Conservation (phyloP, 2,888 invertebrate species). For the Sicus ferrugineus region DNA sequence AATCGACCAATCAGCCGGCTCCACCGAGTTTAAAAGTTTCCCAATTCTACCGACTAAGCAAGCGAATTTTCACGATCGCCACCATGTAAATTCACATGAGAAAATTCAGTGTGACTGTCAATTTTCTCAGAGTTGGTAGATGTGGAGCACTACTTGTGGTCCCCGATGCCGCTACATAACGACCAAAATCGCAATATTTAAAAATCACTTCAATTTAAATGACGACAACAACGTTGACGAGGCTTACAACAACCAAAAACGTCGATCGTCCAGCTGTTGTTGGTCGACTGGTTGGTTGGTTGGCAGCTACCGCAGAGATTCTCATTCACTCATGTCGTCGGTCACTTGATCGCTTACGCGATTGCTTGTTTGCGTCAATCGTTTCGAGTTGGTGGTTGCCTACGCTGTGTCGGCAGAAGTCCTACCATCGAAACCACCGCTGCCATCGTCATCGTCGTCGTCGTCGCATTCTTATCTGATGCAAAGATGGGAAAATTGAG, state of each 20-base stretch:
- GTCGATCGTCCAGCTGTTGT: background rate
- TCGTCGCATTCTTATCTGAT: conserved; percentile 26
- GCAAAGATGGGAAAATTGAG: conserved; percentile 31
- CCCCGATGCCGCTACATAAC: background rate
- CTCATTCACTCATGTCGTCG: conserved; percentile 4
- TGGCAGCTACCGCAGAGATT: background rate
- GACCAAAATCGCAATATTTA: conserved; percentile 15
- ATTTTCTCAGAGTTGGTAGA: conserved; percentile 3
- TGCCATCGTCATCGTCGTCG: conserved; percentile 9
- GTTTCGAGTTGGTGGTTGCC: conserved; percentile 1
- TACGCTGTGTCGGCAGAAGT: background rate
- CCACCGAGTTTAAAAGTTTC: conserved; percentile 7
- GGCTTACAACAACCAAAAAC: background rate
- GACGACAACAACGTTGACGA: background rate
- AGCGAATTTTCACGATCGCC: conserved; percentile 21
- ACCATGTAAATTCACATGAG: conserved; percentile 24
- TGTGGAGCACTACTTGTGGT: conserved; percentile 6
- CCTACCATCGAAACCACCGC: background rate
- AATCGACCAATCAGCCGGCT: background rate
- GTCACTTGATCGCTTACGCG: background rate
- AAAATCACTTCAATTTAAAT: conserved; percentile 27
- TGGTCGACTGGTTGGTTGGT: conserved; percentile 2
- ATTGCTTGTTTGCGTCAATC: conserved; percentile 14
- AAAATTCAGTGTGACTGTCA: background rate
- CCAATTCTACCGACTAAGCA: conserved; percentile 7